Percentiles rank a stretch among this genome's conserved stretches.
Evolutionary conservation across 2,888 invertebrate species (phyloP).

Genomic region (Drosophila testacea): DNA sequence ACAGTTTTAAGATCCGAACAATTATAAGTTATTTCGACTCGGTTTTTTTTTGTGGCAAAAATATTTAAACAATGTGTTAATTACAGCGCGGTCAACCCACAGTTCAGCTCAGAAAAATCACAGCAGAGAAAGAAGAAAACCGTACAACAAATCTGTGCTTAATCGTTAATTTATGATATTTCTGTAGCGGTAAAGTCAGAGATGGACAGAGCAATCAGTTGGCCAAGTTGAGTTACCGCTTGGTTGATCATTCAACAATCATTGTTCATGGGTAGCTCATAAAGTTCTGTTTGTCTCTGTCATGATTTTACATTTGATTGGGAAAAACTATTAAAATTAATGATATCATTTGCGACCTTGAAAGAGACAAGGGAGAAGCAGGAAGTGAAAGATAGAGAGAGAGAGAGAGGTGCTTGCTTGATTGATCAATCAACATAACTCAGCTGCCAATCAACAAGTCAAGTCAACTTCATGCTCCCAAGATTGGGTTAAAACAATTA

Average conservation of each 20-base stretch:
- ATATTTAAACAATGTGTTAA: constrained; percentile 74
- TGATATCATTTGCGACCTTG: constrained; percentile 29
- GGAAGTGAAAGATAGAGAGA: background rate
- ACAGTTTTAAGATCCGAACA: constrained; percentile 32
- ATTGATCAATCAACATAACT: constrained; percentile 42
- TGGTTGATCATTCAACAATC: constrained; percentile 51
- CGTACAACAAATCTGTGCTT: constrained; percentile 74
- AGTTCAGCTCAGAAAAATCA: constrained; percentile 22
- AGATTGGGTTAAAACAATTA: constrained; percentile 53
- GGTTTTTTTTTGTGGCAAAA: constrained; percentile 18
- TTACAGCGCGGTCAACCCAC: constrained; percentile 53
- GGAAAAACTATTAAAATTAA: constrained; percentile 28
- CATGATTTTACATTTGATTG: constrained; percentile 18
- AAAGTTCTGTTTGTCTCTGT: constrained; percentile 47
- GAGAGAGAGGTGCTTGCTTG: constrained; percentile 12
- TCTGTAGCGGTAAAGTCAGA: constrained; percentile 65
- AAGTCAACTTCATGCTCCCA: constrained; percentile 17
- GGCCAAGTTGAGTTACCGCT: constrained; percentile 49
- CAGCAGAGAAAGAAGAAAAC: constrained; percentile 24
- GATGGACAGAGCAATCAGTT: constrained; percentile 26
- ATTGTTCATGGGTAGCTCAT: constrained; percentile 57
- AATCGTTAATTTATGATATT: constrained; percentile 77
- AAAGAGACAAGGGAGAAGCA: background rate
- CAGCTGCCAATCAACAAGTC: background rate
- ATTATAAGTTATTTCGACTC: constrained; percentile 38